Base-by-base conservation (phyloP, 2,888 invertebrate species). In the Abrostola triplasia region DNA sequence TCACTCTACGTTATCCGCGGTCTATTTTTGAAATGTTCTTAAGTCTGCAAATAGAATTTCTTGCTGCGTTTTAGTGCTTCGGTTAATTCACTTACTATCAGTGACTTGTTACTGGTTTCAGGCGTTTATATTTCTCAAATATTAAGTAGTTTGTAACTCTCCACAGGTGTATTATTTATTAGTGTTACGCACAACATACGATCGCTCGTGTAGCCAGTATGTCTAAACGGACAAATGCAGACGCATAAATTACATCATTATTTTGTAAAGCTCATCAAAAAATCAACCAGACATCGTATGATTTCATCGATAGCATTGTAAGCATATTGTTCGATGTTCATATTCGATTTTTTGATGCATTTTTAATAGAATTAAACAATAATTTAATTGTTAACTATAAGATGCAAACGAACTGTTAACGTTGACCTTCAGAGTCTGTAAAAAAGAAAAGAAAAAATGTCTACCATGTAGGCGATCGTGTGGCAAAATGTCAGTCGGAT, bases 1-100 rank as follows among this genome's bases (percentile, higher is more conserved):
- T 81, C 80, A 82, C 84, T 84, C 77, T 72, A 69, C 73, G 77
- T 82, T 83, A 84, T 85, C 86, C 82, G 42, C 53, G 51, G 59
- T 73, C 79, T 84, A 85, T 85, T 81, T 82, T 76, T 72, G 80
- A 72, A 72, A 49, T 63, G 72, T 70, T 75, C 75, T 71, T 77
- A 76, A 67, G 62, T 67, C 71, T 76, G 77, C 59, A 78, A 78
- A 77, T 79, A 76, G 70, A 72, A 72, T 59, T 66, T 57, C 62
- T 64, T 69, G 60, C 50, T 64, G 70, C 63, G 56, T 64, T 55
- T 64, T 66, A 70, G 58, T 67, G 64, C 60, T 67, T 70, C 68
- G 66, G 64, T 73, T 73, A 70, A 77, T 66, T 72, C 59, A 66
- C 70, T 44, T 67, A 63, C 71, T 70, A 70, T 73, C 63, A 63